Conservation (phyloP, 2,888 invertebrate species). For the Troglohyphantes excavatus region DNA sequence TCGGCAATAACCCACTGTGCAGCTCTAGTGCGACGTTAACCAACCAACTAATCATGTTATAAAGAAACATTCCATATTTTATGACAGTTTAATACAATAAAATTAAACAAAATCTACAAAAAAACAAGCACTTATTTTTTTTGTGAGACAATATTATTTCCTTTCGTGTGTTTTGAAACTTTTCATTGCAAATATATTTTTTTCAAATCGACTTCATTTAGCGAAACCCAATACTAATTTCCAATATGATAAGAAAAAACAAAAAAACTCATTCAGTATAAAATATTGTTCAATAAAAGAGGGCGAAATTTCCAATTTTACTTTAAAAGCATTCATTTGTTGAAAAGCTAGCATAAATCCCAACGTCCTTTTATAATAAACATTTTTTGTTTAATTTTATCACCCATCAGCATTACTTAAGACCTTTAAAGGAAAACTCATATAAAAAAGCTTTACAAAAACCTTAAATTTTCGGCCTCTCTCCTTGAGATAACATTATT, state of each 20-base stretch:
- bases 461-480: not conserved
- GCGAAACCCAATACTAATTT: too few species aligned
- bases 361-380: not conserved
- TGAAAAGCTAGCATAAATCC: not conserved
- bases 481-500: slow-evolving; percentile 20
- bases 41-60: too few species aligned
- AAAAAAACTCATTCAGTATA: not conserved
- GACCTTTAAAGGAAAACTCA: not conserved
- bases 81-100: too few species aligned
- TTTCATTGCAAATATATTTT: too few species aligned
- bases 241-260: not conserved
- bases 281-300: not conserved
- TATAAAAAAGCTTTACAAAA: not conserved
- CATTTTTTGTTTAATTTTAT: not conserved
- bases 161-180: too few species aligned
- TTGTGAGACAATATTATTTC: too few species aligned
- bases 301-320: not conserved
- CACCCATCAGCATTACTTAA: not conserved
- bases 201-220: too few species aligned
- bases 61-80: too few species aligned
- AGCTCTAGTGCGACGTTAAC: too few species aligned
- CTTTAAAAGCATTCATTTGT: not conserved
- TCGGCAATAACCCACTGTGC: too few species aligned
- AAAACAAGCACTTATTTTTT: too few species aligned
- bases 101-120: too few species aligned